Conservation (phyloP, 2,113 vertebrate species). For the Zosterops pallidus region DNA sequence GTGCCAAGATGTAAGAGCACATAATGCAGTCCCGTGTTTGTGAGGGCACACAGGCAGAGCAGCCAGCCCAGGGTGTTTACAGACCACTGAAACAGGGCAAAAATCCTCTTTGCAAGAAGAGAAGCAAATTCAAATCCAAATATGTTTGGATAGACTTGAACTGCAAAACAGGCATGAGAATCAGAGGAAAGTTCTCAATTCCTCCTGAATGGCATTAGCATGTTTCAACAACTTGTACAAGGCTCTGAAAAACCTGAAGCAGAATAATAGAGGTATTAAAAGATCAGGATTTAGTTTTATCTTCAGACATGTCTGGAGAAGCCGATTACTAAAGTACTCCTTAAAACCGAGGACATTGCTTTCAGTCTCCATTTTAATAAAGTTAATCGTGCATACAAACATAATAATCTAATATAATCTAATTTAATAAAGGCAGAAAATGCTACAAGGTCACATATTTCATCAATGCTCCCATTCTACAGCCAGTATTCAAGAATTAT, state of each 20-base stretch:
- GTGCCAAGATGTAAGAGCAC: not conserved
- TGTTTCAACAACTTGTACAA: not conserved
- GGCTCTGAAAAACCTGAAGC: not conserved
- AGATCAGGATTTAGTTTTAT: not conserved
- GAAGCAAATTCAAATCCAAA: not conserved
- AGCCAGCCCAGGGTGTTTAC: not conserved
- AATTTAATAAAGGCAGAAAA: not conserved
- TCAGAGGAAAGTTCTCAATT: not conserved
- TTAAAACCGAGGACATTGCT: not conserved
- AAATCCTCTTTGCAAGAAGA: not conserved
- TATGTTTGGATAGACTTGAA: not conserved
- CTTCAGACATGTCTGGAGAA: not conserved
- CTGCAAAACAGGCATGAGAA: not conserved
- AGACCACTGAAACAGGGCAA: not conserved
- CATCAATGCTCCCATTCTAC: not conserved
- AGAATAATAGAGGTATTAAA: not conserved
- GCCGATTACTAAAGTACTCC: not conserved
- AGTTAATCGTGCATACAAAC: not conserved
- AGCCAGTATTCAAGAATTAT: not conserved
- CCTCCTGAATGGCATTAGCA: not conserved
- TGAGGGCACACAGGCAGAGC: not conserved
- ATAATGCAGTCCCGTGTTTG: not conserved
- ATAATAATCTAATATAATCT: not conserved
- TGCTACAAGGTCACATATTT: not conserved
- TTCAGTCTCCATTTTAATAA: not conserved